Percentiles rank a stretch among this genome's conserved stretches.
Conservation (phyloP, 1,140 invertebrate species). For the Archegozetes longisetosus region DNA sequence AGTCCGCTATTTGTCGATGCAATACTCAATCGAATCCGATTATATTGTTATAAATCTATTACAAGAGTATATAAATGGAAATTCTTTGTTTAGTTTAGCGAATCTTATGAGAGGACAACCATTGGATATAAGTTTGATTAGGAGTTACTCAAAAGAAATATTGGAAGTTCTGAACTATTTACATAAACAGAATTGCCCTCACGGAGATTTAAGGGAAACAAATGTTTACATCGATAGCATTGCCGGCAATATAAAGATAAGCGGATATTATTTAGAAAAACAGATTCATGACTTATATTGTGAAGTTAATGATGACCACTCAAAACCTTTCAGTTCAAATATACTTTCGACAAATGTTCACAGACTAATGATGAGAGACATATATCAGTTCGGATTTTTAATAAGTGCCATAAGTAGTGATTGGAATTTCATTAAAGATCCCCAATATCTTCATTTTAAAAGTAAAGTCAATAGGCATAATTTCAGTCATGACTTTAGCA, state of each 20-base stretch:
- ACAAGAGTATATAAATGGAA: conserved; percentile 45
- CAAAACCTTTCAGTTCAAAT: not conserved
- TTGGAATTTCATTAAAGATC: conserved; percentile 31
- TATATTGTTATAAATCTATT: conserved; percentile 29
- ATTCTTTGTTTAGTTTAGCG: conserved; percentile 33
- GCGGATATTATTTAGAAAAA: conserved; percentile 54
- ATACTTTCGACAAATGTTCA: not conserved
- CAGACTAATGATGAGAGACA: conserved; percentile 41
- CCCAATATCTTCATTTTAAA: conserved; percentile 35
- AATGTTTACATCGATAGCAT: conserved; percentile 44
- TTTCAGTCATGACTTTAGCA: conserved; percentile 42
- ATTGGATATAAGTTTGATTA: conserved; percentile 40
- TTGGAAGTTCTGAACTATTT: conserved; percentile 49
- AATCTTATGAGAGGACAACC: conserved; percentile 35
- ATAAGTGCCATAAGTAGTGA: conserved; percentile 30
- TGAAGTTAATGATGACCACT: not conserved
- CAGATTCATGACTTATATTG: conserved; percentile 38
- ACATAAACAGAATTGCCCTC: conserved; percentile 57
- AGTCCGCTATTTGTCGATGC: conserved; percentile 51
- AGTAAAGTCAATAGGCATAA: conserved; percentile 19
- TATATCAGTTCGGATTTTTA: conserved; percentile 42
- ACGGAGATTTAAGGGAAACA: conserved; percentile 49
- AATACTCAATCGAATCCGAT: conserved; percentile 39
- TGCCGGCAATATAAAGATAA: conserved; percentile 31
- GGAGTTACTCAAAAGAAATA: conserved; percentile 44